Conservation (phyloP, 2,113 vertebrate species). For the Alethe diademata region DNA sequence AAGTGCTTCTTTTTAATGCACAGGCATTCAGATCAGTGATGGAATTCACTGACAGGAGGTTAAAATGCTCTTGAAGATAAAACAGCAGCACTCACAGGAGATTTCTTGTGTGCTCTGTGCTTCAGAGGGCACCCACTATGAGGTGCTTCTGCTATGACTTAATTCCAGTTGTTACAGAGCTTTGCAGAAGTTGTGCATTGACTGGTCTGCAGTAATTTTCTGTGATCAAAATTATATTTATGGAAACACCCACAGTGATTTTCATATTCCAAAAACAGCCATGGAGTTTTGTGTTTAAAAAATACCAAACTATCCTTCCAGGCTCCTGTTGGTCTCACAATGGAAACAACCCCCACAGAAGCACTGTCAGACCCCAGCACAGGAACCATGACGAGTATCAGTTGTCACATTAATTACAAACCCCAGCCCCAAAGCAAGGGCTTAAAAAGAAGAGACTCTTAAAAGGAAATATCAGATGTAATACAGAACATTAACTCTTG, state of each 20-base stretch:
- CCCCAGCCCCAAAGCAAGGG: not conserved
- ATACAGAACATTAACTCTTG: not conserved
- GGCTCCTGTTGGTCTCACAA: not conserved
- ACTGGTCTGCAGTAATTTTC: not conserved
- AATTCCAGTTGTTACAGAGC: not conserved
- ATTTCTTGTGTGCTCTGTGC: not conserved
- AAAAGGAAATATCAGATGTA: not conserved
- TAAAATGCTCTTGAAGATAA: not conserved
- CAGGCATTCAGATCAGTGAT: not conserved
- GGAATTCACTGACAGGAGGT: not conserved
- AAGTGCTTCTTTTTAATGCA: not conserved
- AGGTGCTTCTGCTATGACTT: not conserved
- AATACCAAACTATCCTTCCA: not conserved
- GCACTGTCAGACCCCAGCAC: not conserved
- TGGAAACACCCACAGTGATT: not conserved
- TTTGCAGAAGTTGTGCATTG: not conserved
- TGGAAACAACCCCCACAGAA: not conserved
- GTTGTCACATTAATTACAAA: not conserved
- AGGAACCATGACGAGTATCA: not conserved
- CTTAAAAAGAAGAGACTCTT: not conserved
- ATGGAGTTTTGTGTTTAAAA: not conserved
- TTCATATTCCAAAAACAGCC: not conserved
- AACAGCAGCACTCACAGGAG: not conserved
- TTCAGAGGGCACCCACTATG: not conserved
- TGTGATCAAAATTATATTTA: not conserved